Evolutionary conservation across 1,140 invertebrate species (phyloP), one percentile per base, ranked within the genome.

Genomic region (Sycobia sp.): DNA sequence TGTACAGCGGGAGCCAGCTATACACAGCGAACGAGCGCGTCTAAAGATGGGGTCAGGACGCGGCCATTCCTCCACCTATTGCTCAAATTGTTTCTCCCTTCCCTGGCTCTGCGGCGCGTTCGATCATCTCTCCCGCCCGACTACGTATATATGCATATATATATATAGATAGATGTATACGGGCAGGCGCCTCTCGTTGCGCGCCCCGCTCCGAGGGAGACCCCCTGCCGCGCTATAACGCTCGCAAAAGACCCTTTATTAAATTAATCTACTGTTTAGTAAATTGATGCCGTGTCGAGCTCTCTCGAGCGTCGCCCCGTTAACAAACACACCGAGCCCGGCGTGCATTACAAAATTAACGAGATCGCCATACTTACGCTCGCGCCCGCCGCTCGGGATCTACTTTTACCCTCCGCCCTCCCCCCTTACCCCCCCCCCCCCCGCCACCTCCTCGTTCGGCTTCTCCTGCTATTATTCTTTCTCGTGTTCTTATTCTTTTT

Each of bases 251-350:
- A 38, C 67, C 73, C 72, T 73, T 78, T 78, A 77, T 77, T 77
- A 76, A 77, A 78, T 78, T 78, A 76, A 78, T 78, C 73, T 75
- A 73, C 72, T 73, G 76, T 78, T 78, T 78, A 75, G 71, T 76
- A 77, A 78, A 78, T 78, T 78, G 74, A 78, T 78, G 72, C 69
- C 67, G 57, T 49, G 65, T 59, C 47, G 59, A 27, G 50, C 29
- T 50, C n/a, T n/a, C 43, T 54, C 60, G 49, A 49, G 32, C 55
- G 62, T 51, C 53, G 27, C 32, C 25, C 41, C 25, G 51, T 54
- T 54, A 54, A 36, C 51, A 65, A 39, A 56, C 63, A 65, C 29
- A 51, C 49, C 49, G 49, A 51, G 29, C 29, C n/a, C 47, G 50
- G 50, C 51, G 44, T 39, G 29, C 43, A 54, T 51, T 20, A 39